Evolutionary conservation across 2,888 invertebrate species (phyloP).

Genomic region (Luperina testacea): DNA sequence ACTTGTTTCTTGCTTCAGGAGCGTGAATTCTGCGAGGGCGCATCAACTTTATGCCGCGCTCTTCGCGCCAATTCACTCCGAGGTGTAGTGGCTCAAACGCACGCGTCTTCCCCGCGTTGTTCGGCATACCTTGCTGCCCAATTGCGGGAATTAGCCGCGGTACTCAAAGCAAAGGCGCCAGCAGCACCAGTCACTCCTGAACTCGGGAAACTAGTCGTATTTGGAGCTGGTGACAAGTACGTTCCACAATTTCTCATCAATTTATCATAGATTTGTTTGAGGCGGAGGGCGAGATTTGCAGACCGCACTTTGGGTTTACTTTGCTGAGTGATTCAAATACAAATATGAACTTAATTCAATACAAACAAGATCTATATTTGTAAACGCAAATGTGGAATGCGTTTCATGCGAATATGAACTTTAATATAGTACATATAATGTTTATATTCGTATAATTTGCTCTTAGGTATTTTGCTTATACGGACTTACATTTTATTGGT

Average conservation of each 20-base stretch:
- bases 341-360: not conserved
- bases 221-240: constrained; percentile 88
- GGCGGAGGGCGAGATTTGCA: not conserved
- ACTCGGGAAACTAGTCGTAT: constrained; percentile 85
- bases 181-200: constrained; percentile 83
- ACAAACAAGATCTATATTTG: not conserved
- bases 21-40: constrained; percentile 94
- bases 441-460: not conserved
- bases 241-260: constrained; percentile 29
- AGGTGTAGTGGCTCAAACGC: constrained; percentile 94
- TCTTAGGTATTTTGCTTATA: not conserved
- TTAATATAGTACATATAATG: not conserved
- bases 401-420: not conserved
- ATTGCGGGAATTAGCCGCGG: constrained; percentile 82
- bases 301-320: not conserved
- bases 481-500: not conserved
- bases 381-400: not conserved
- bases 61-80: constrained; percentile 91
- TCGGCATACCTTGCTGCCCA: constrained; percentile 94
- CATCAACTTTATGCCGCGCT: constrained; percentile 93
- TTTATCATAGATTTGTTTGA: not conserved
- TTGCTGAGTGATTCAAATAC: not conserved
- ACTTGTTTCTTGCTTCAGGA: constrained; percentile 87
- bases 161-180: constrained; percentile 78
- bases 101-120: constrained; percentile 94